These are phyloP conservation scores for Girardia tigrina DNA, from an alignment of 2,888 invertebrate genomes.

Conservation along the genomic window DNA sequence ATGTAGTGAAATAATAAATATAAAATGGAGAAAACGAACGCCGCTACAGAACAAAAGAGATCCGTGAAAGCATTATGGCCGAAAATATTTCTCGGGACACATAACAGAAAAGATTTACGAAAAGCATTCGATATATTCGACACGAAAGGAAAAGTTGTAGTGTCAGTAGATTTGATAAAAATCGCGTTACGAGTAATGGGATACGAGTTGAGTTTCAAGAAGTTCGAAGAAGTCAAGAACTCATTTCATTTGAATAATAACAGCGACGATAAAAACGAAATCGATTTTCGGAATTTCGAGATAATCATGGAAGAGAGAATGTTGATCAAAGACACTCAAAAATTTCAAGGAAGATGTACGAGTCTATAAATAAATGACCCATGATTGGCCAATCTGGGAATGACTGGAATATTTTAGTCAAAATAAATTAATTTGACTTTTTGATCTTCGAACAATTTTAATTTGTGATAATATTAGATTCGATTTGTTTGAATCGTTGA, in stretches of 20 bases:
- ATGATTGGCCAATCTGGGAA: no score
- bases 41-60: background rate
- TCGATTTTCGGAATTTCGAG: background rate
- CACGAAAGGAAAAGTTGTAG: background rate
- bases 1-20: no score
- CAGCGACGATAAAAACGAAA: background rate
- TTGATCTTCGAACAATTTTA: no score
- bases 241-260: background rate
- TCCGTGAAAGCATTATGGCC: background rate
- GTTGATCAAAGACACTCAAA: background rate
- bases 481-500: no score
- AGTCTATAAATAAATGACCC: no score
- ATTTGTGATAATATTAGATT: no score
- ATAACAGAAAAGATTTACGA: slow-evolving; percentile 12
- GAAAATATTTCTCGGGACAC: background rate
- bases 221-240: background rate
- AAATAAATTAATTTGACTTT: no score
- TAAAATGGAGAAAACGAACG: slow-evolving; percentile 12
- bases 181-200: background rate
- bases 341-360: no score
- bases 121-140: slow-evolving; percentile 19
- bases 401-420: no score
- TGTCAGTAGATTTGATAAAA: background rate
- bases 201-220: background rate
- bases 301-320: background rate